A percentile compares a stretch with the other conserved stretches of the same genome.
phyloP scores from a whole-genome alignment of 2,888 invertebrate genomes.

The Dryobotodes eremita region DNA sequence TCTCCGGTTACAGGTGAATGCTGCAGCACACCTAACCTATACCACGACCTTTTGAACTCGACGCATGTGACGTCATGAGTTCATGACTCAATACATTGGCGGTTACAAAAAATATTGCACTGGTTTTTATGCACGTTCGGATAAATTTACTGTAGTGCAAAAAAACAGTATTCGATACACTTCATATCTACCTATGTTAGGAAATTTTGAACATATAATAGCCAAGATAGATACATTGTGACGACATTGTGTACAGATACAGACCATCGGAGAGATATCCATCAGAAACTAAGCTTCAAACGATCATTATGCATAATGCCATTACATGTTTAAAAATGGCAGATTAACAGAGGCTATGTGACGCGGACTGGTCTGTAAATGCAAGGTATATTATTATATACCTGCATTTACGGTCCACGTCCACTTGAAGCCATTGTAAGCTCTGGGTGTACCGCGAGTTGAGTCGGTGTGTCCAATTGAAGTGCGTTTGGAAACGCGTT shows the following conservation, averaged over 20 bases:
- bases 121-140: not conserved
- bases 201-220: slow-evolving; percentile 23
- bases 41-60: slow-evolving; percentile 31
- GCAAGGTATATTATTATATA: not conserved
- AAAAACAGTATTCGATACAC: slow-evolving; percentile 12
- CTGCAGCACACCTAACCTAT: slow-evolving; percentile 18
- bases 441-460: not conserved
- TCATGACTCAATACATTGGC: slow-evolving; percentile 14
- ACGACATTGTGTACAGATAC: slow-evolving; percentile 8
- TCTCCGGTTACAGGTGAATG: slow-evolving; percentile 37
- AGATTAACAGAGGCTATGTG: not conserved
- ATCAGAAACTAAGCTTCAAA: not conserved
- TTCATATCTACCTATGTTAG: slow-evolving; percentile 5
- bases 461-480: not conserved
- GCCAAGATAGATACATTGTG: slow-evolving; percentile 28
- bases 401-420: not conserved
- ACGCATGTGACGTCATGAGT: slow-evolving; percentile 2
- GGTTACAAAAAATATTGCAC: slow-evolving; percentile 11
- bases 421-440: too few relatives aligned
- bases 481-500: not conserved
- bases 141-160: not conserved
- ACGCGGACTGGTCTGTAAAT: not conserved
- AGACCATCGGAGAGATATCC: slow-evolving; percentile 10
- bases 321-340: not conserved
- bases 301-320: too few relatives aligned